Conservation (phyloP, 2,113 vertebrate genomes). For the Forbesichthys papilliferus region DNA sequence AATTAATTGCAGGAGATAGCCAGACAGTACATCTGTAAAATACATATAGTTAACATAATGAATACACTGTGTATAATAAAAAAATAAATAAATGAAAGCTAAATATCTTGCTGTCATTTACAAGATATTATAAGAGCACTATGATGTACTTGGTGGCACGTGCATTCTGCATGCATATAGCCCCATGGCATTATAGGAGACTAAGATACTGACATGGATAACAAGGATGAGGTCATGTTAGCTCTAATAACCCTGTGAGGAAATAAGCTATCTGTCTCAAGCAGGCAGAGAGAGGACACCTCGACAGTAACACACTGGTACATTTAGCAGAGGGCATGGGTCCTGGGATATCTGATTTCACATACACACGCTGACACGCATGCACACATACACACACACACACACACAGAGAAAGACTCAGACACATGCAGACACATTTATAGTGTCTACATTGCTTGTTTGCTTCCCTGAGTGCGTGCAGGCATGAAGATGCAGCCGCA, state of each 20-base stretch:
- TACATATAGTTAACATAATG: too few species aligned
- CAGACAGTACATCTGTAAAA: too few species aligned
- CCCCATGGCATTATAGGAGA: constrained; percentile 19
- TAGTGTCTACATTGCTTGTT: constrained; percentile 38
- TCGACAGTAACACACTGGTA: constrained; percentile 71
- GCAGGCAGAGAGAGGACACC: constrained; percentile 58
- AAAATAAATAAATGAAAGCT: too few species aligned
- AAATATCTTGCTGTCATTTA: constrained; percentile 25
- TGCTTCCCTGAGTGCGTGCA: constrained; percentile 37
- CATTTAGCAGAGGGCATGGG: constrained; percentile 73
- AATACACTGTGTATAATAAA: too few species aligned
- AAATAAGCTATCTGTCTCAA: constrained; percentile 70
- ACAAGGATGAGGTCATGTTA: constrained; percentile 72
- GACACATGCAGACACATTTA: constrained; percentile 15
- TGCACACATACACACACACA: constrained; percentile 10
- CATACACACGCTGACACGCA: constrained; percentile 24
- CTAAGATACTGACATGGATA: constrained; percentile 65
- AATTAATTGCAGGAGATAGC: too few species aligned
- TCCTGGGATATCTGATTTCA: constrained; percentile 69
- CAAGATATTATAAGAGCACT: constrained; percentile 34
- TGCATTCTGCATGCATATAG: constrained; percentile 1
- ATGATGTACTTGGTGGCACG: constrained; percentile 8
- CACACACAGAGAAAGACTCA: constrained; percentile 8
- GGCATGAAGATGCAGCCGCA: constrained; percentile 23
- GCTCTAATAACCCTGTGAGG: constrained; percentile 72